Base-by-base conservation (phyloP, 2,888 invertebrate genomes). In the Amitus sp. region DNA sequence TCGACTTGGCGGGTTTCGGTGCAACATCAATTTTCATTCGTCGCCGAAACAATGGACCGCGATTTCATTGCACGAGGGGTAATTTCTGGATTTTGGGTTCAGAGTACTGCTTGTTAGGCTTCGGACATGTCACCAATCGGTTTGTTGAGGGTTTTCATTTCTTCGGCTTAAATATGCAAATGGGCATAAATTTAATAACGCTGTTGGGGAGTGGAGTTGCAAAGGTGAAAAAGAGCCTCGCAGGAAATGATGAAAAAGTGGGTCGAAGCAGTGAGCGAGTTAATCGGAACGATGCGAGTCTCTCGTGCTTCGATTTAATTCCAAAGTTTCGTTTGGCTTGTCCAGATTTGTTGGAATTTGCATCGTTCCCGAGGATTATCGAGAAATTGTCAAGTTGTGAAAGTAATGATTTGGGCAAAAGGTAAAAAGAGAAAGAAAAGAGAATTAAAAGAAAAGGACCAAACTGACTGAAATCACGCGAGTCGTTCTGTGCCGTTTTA, bases 91-190 rank as follows among this genome's bases (percentile, higher is more conserved):
- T 12, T 13, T 34, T 34, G n/a, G 10, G 34, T 2, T 34, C 34
- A 13, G n/a, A 34, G 13, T 34, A 63, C 62, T 62, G 69, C 69
- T 72, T 73, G 65, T 64, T 67, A 68, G 71, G 72, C 72, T 72
- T 75, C 76, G 54, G 70, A 66, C 65, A 70, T 74, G 74, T 70
- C 66, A 67, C 71, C 71, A 70, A 66, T 68, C 62, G 55, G 49
- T 55, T 37, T 51, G 50, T 62, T 48, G 58, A 63, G 62, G 48
- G 62, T 57, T 59, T 65, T 68, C 72, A 72, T 76, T 73, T 73
- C 76, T 76, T 69, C 70, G 76, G 73, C 76, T 76, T 73, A 75
- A 62, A 59, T 42, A 42, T 19, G 19, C 19, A 42, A 19, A 42
- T 20, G n/a, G 15, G 19, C 19, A 20, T 19, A 42, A 42, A 42